phyloP scores from a whole-genome alignment of 2,113 vertebrate genomes.

The Danionella cerebrum region DNA sequence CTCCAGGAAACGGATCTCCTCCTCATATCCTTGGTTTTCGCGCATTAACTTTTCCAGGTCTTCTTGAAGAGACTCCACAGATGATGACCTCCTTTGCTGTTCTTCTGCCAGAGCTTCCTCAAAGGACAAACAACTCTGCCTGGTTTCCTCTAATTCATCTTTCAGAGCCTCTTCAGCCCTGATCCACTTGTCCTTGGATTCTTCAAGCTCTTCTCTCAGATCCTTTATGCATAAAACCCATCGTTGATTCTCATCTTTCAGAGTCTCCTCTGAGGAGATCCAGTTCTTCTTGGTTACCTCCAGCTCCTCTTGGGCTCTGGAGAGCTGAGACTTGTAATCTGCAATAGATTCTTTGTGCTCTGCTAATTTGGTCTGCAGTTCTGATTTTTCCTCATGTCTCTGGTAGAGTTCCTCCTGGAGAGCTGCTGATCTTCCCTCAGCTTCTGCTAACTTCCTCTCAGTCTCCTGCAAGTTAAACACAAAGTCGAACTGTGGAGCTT shows the following conservation, averaged over 20 bases:
- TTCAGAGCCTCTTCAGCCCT: conserved; percentile 62
- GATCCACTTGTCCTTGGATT: conserved; percentile 56
- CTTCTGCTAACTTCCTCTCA: conserved; percentile 52
- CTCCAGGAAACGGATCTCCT: conserved; percentile 73
- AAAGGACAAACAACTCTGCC: conserved; percentile 64
- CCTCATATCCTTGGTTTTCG: conserved; percentile 70
- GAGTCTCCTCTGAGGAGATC: conserved; percentile 64
- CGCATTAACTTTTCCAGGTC: conserved; percentile 64
- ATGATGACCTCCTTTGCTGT: conserved; percentile 71
- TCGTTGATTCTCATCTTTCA: too few species aligned
- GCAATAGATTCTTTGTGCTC: conserved; percentile 54
- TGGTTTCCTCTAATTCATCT: conserved; percentile 61
- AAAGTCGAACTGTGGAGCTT: background rate
- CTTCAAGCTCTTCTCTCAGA: conserved; percentile 68
- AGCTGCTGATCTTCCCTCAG: conserved; percentile 54
- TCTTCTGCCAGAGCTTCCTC: conserved; percentile 63
- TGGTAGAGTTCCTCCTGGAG: conserved; percentile 66
- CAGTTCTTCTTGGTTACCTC: conserved; percentile 55
- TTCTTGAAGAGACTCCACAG: conserved; percentile 67
- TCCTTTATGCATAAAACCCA: too few species aligned
- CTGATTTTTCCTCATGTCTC: conserved; percentile 54
- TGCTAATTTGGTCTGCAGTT: conserved; percentile 46
- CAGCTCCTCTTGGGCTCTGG: conserved; percentile 64
- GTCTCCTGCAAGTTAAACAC: conserved; percentile 60
- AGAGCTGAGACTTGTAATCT: conserved; percentile 68